Evolutionary conservation across 2,113 vertebrate genomes (phyloP).

Genomic region (Platysteira castanea): DNA sequence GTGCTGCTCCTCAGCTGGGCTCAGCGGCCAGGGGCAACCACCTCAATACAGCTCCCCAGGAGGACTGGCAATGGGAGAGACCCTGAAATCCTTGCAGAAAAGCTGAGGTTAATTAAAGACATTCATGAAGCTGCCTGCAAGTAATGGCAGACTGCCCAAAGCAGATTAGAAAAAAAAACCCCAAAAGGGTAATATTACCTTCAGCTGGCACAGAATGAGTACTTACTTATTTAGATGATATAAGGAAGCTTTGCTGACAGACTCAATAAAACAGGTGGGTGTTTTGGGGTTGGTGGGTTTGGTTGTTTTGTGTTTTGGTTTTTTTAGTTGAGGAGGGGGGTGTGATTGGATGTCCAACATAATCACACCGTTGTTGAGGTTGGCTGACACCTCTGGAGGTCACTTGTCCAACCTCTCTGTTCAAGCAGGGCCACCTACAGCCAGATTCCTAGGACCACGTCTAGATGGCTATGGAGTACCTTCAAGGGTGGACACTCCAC

Average conservation of each 20-base stretch:
- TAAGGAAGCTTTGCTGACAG: not conserved
- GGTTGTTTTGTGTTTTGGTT: not conserved
- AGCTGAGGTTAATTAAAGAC: not conserved
- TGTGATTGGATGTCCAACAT: not conserved
- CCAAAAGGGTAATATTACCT: not conserved
- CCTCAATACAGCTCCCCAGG: accelerated
- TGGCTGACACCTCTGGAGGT: not conserved
- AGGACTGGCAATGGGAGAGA: not conserved
- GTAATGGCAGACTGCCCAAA: not conserved
- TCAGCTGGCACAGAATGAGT: not conserved
- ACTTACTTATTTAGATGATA: not conserved
- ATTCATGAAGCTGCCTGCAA: not conserved
- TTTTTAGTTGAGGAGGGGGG: accelerated
- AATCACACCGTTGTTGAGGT: not conserved
- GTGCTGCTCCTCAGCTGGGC: not conserved
- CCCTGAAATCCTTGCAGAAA: not conserved
- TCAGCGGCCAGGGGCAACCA: not conserved
- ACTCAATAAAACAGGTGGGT: not conserved
- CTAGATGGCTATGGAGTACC: accelerated
- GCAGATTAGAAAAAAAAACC: not conserved
- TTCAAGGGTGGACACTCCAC: not conserved
- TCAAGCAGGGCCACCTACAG: not conserved
- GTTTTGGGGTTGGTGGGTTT: not conserved
- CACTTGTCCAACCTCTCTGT: not conserved
- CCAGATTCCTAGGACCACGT: not conserved